phyloP scores from a whole-genome alignment of 2,888 invertebrate species.

The Cataglyphis cursor region DNA sequence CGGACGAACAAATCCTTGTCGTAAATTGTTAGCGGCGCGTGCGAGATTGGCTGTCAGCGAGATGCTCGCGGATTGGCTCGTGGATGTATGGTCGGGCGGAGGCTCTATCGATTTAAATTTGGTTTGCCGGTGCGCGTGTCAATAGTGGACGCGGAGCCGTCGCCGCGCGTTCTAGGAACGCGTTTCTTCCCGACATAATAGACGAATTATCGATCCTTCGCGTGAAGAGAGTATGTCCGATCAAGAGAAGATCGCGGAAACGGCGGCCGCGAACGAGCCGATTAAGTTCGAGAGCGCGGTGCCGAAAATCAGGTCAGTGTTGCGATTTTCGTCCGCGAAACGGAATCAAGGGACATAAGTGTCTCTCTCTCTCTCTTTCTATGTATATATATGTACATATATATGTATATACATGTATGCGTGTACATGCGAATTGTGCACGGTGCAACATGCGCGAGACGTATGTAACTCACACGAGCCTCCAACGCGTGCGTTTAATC shows the following conservation, averaged over 20 bases:
- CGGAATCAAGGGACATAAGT: not conserved
- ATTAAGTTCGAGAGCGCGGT: slow-evolving; percentile 77
- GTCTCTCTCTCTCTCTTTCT: not conserved
- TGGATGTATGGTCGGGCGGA: slow-evolving; percentile 78
- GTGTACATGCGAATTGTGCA: not conserved
- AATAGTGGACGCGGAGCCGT: slow-evolving; percentile 77
- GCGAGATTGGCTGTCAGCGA: not conserved
- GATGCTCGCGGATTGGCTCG: slow-evolving; percentile 34
- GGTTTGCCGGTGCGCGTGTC: slow-evolving; percentile 83
- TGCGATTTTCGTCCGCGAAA: not conserved
- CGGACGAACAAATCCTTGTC: not conserved
- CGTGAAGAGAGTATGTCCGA: slow-evolving; percentile 59
- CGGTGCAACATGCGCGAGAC: slow-evolving; percentile 6
- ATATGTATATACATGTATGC: too few species aligned
- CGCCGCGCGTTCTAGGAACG: slow-evolving; percentile 63
- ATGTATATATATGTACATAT: not conserved
- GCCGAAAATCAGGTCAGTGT: slow-evolving; percentile 82
- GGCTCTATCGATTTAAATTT: slow-evolving; percentile 86
- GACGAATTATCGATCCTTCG: slow-evolving; percentile 57
- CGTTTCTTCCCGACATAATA: slow-evolving; percentile 27
- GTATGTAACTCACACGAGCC: not conserved
- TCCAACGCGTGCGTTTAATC: slow-evolving; percentile 15
- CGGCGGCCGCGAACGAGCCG: slow-evolving; percentile 69
- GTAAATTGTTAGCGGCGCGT: not conserved
- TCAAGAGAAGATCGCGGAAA: slow-evolving; percentile 47